phyloP scores from a whole-genome alignment of 2,113 vertebrate species.

The Aldabrachelys gigantea region DNA sequence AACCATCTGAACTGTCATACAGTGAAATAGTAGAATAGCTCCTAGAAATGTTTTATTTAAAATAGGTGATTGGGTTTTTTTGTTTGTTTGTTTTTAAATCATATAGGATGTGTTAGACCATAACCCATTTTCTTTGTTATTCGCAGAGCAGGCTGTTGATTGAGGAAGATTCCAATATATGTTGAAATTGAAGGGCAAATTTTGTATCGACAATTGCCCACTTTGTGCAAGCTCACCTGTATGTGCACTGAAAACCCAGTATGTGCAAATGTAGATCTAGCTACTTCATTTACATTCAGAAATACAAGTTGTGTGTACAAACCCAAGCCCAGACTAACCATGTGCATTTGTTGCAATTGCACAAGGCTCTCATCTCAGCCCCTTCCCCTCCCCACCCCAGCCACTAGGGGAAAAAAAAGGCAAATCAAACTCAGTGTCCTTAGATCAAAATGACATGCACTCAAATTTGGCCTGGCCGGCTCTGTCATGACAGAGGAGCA shows the following conservation, averaged over 20 bases:
- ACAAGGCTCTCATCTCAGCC: too few relatives aligned
- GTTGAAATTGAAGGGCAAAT: background rate
- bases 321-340: too few relatives aligned
- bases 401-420: too few relatives aligned
- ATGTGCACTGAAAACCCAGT: background rate
- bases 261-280: background rate
- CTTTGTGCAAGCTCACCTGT: background rate
- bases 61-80: background rate
- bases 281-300: too few relatives aligned
- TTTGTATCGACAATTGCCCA: background rate
- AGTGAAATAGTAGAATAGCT: constrained; percentile 5
- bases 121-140: background rate
- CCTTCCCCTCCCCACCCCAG: too few relatives aligned
- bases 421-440: too few relatives aligned
- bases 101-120: background rate
- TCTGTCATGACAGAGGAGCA: too few relatives aligned
- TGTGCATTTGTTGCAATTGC: too few relatives aligned
- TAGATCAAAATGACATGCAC: too few relatives aligned
- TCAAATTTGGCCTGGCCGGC: too few relatives aligned
- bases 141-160: background rate
- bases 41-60: constrained; percentile 17
- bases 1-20: constrained; percentile 30
- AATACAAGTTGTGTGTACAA: too few relatives aligned
- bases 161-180: background rate
- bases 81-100: background rate